Evolutionary conservation across 2,797 vertebrate genomes (phyloP).

Genomic region (Brachyrhaphis roseni): DNA sequence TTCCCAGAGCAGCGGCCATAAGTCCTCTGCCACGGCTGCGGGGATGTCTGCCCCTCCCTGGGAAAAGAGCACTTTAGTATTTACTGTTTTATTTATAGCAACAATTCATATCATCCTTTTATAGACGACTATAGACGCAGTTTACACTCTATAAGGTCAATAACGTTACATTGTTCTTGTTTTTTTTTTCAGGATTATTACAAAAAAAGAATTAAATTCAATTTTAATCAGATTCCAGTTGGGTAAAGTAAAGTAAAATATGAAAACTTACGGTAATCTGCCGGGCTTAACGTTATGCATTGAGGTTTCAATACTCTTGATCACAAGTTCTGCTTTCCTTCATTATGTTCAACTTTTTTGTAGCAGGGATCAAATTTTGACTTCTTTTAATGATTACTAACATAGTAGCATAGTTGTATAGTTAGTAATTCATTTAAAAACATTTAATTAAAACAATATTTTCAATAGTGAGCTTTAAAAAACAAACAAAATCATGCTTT

Average conservation of each 20-base stretch:
- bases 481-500: not conserved
- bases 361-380: not conserved
- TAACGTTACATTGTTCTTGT: not conserved
- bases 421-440: not conserved
- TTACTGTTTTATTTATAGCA: constrained; percentile 4
- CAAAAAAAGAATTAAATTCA: not conserved
- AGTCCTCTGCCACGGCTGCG: constrained; percentile 96
- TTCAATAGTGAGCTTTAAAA: not conserved
- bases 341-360: not conserved
- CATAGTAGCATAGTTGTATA: not conserved
- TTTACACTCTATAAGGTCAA: not conserved
- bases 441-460: not conserved
- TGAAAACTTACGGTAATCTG: not conserved
- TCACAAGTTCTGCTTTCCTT: not conserved
- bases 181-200: not conserved
- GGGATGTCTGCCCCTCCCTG: constrained; percentile 94
- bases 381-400: not conserved
- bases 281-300: not conserved
- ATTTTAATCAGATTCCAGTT: not conserved
- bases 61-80: constrained; percentile 14
- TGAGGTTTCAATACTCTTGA: not conserved
- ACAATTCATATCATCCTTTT: not conserved
- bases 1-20: constrained; percentile 98
- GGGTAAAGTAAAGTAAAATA: not conserved
- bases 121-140: not conserved